Base-by-base conservation (phyloP, 2,797 vertebrate species). In the Crenichthys baileyi region DNA sequence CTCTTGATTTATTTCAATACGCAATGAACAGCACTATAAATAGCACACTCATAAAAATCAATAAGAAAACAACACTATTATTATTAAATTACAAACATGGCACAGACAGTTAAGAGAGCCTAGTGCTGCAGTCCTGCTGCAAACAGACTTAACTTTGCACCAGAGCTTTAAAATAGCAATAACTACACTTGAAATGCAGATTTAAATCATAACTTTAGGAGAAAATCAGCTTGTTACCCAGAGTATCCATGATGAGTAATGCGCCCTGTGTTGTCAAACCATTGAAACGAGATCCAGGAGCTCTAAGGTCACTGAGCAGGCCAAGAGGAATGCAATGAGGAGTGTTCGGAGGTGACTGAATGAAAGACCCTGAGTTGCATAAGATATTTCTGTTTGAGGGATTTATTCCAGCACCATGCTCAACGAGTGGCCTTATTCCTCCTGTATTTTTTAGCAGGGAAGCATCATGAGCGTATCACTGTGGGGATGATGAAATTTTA, bases 401-500 rank as follows among this genome's bases (percentile, higher is more conserved):
- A 73, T 79, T 77, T 76, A 55, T 39, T 75, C 78, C 73, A 63
- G 72, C 70, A 70, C 8, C 58, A 72, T n/a, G 72, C 18, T 80
- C 48, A 26, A 75, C 76, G 29, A 41, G 87, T 85, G 79, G 89
- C 80, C 26, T 41, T 87, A 82, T 82, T 89, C 79, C 83, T 88
- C 75, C 82, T 92, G 83, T 91, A 79, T 90, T 83, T 91, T 92
- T 93, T 78, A 90, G 46, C 85, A 82, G 88, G 82, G 73, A 86
- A 31, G 72, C 85, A 79, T 90, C 82, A 79, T 73, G 83, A 77
- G 74, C 56, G 76, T 74, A 87, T 84, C 89, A 77, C 77, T 18
- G 36, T n/a, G 70, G 41, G 82, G 24, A 73, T 39, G 81, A 90
- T 96, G 20, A 95, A 95, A 93, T 91, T 94, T 95, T 94, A 81